These are phyloP conservation scores for Vombatus ursinus DNA, from an alignment of 2,113 vertebrate genomes.

Conservation along the genomic window DNA sequence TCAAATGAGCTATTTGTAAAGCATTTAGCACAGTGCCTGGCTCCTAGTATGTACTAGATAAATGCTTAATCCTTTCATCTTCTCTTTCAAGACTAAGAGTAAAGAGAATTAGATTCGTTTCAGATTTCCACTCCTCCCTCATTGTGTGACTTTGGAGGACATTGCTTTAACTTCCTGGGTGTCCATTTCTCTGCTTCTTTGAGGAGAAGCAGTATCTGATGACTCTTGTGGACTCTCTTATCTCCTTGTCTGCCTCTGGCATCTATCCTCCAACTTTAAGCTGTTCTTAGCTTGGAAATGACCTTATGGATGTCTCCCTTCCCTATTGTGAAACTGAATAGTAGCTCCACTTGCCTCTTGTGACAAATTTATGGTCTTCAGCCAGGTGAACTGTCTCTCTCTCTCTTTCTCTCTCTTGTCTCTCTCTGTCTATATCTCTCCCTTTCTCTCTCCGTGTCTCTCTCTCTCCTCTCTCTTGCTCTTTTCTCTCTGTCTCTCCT, in stretches of 20 bases:
- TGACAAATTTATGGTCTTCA: too few species aligned
- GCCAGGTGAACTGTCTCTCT: too few species aligned
- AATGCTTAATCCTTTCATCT: too few species aligned
- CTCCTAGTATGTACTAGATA: neutral
- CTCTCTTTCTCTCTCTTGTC: too few species aligned
- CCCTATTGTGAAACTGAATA: neutral
- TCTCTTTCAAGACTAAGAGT: too few species aligned
- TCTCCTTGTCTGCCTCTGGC: neutral
- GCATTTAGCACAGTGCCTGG: neutral
- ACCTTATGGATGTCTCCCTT: neutral
- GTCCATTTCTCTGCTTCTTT: neutral
- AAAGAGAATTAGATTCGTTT: too few species aligned
- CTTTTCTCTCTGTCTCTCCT: too few species aligned
- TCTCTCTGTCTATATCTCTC: too few species aligned
- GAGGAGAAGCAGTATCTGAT: slow-evolving; percentile 5
- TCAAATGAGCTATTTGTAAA: neutral
- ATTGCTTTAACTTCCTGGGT: neutral
- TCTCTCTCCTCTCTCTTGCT: too few species aligned
- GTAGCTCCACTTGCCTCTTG: neutral
- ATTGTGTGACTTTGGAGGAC: neutral
- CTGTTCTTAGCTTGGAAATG: neutral
- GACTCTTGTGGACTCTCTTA: neutral
- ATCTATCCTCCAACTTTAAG: too few species aligned
- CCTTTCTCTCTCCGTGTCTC: too few species aligned
- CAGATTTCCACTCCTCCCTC: neutral